Conservation (phyloP, 1,140 invertebrate species). For the Chironomus tepperi region DNA sequence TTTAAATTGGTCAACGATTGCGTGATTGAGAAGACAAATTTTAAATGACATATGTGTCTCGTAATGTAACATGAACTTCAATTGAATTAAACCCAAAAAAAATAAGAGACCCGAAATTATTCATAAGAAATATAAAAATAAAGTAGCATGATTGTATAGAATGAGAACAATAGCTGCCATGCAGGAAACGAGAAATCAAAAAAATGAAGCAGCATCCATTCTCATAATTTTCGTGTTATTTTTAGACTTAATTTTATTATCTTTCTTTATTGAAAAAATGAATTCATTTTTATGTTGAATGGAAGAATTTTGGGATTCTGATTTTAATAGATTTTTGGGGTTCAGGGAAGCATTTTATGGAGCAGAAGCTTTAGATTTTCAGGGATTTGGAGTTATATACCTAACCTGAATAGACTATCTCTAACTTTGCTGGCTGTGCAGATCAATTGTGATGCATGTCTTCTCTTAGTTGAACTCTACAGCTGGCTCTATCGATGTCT, state of each 20-base stretch:
- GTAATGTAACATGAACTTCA: conserved; percentile 4
- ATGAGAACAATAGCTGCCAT: background rate
- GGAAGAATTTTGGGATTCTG: background rate
- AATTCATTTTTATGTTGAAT: background rate
- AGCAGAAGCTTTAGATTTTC: too few relatives aligned
- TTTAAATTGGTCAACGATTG: conserved; percentile 3
- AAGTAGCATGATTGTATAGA: background rate
- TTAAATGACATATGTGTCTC: conserved; percentile 15
- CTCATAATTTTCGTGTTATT: background rate
- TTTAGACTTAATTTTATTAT: background rate
- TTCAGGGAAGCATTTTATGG: too few relatives aligned
- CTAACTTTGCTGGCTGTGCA: too few relatives aligned
- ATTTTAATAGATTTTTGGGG: too few relatives aligned
- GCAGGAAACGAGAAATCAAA: background rate
- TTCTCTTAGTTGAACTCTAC: too few relatives aligned
- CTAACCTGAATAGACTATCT: too few relatives aligned
- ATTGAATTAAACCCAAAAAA: background rate
- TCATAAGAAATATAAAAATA: too few relatives aligned
- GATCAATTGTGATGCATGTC: too few relatives aligned
- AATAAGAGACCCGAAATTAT: too few relatives aligned
- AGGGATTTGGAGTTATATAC: too few relatives aligned
- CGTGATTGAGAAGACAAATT: conserved; percentile 22
- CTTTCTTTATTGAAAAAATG: background rate
- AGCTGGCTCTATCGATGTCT: too few relatives aligned
- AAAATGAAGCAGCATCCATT: background rate